A percentile compares a stretch with the other conserved stretches of the same genome.
phyloP scores from a whole-genome alignment of 2,113 vertebrate species.

The Mus spicilegus region DNA sequence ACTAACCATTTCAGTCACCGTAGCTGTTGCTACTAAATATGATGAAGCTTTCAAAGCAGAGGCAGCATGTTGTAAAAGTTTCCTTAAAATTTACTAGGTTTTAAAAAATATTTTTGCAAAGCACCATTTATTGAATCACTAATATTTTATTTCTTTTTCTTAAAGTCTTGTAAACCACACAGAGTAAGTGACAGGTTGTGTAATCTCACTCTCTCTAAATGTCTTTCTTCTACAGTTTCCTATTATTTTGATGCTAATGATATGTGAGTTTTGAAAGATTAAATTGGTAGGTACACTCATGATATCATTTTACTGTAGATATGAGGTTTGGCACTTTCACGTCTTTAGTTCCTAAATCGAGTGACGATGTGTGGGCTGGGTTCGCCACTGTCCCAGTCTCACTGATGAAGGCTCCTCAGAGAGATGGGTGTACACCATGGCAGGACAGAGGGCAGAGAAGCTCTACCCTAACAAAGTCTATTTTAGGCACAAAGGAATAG shows the following conservation, averaged over 20 bases:
- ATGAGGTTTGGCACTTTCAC: background rate
- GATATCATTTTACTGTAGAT: slow-evolving; percentile 19
- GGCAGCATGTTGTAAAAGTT: background rate
- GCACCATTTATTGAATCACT: slow-evolving; percentile 1
- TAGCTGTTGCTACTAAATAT: background rate
- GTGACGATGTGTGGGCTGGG: background rate
- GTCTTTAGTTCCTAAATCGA: background rate
- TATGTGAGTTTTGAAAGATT: slow-evolving; percentile 16
- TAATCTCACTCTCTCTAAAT: background rate
- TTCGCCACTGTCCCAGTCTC: background rate
- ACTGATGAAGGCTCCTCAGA: background rate
- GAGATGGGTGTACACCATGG: background rate
- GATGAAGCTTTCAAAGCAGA: background rate
- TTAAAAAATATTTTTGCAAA: slow-evolving; percentile 5
- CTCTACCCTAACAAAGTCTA: background rate
- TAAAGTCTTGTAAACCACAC: background rate
- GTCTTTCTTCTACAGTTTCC: background rate
- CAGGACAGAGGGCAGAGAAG: background rate
- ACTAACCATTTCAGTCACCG: background rate
- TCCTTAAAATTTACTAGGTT: slow-evolving; percentile 12
- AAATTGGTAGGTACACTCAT: background rate
- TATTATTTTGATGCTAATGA: slow-evolving; percentile 29
- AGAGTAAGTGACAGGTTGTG: background rate
- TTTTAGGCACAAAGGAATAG: background rate
- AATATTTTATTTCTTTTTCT: slow-evolving; percentile 15